Evolutionary conservation across 1,140 invertebrate genomes (phyloP).

Genomic region (Drosophila nikananu): DNA sequence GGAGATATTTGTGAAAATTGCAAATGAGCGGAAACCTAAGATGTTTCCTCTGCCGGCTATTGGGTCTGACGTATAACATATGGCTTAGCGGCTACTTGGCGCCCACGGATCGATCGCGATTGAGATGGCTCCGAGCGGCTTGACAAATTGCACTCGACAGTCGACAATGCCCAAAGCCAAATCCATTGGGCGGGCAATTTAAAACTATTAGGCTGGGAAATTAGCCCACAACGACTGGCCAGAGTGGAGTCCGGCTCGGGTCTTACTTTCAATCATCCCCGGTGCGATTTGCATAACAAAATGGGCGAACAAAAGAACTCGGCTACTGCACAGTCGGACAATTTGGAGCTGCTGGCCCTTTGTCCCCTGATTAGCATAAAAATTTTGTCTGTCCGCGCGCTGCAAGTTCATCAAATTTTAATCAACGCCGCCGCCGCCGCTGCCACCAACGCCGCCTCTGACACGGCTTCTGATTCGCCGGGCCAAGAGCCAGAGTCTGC

Average conservation of each 20-base stretch:
- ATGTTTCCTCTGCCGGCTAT: slow-evolving; percentile 32
- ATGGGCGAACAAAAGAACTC: slow-evolving; percentile 77
- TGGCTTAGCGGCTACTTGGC: slow-evolving; percentile 38
- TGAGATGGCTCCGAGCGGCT: slow-evolving; percentile 42
- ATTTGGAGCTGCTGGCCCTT: slow-evolving; percentile 68
- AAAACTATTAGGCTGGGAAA: slow-evolving; percentile 75
- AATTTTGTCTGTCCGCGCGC: slow-evolving; percentile 68
- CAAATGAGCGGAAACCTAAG: slow-evolving; percentile 58
- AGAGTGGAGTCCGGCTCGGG: slow-evolving; percentile 13
- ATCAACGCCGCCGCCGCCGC: slow-evolving; percentile 65
- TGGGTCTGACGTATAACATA: slow-evolving; percentile 35
- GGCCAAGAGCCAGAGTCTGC: slow-evolving; percentile 32
- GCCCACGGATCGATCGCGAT: slow-evolving; percentile 55
- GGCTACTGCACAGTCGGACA: slow-evolving; percentile 75
- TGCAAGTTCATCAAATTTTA: slow-evolving; percentile 81
- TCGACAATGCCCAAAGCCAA: slow-evolving; percentile 48
- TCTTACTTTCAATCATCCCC: slow-evolving; percentile 71
- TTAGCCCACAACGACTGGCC: slow-evolving; percentile 54
- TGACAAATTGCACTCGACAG: slow-evolving; percentile 73
- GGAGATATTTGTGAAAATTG: slow-evolving; percentile 57
- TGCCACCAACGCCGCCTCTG: slow-evolving; percentile 13
- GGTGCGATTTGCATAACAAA: slow-evolving; percentile 76
- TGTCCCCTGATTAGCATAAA: slow-evolving; percentile 68
- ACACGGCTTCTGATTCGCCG: slow-evolving; percentile 6
- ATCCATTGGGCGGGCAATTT: slow-evolving; percentile 61